Evolutionary conservation across 2,888 invertebrate genomes (phyloP), one percentile per base, ranked within the genome.

Genomic region (Deroplatys truncata): DNA sequence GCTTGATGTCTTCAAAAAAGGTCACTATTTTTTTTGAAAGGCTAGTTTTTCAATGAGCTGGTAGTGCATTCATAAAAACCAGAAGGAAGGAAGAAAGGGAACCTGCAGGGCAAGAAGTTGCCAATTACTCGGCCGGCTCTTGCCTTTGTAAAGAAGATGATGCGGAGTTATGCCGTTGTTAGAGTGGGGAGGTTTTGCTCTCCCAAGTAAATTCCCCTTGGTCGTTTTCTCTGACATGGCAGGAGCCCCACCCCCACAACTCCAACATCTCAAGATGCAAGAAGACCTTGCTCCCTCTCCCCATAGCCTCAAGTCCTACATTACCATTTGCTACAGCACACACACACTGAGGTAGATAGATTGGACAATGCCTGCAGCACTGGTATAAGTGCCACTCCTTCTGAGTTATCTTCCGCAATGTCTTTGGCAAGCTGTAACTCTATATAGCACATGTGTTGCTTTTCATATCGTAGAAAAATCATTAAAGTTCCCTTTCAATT

Each of bases 301-400:
- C 56, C 56, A 72, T 72, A 72, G 35, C 87, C 87, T 82, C 86
- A 86, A 84, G 84, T 88, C 90, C 90, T 82, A 90, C 86, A 90
- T 90, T 90, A 90, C 90, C 90, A 90, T 90, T 90, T 88, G 90
- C 90, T 90, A 90, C 90, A 90, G 88, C 35, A 84, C 56, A 72
- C 56, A 72, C 56, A 20, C 20, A 56, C 83, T 86, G 86, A 90
- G 88, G 82, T 87, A 87, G 87, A 87, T 87, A 87, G 87, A 87
- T 87, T 87, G 72, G 82, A 87, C 83, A 29, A 28, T 83, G 25
- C 35, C 82, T 31, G 43, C 83, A 87, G 83, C 35, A 87, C 35
- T 35, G 87, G 31, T 82, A 7, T 83, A 87, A 10, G 87, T 72
- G 2, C 56, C 56, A 56, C 56, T 72, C 16, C 56, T 20, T 43